Conservation (phyloP, 2,113 vertebrate species). For the Tamias sibiricus region DNA sequence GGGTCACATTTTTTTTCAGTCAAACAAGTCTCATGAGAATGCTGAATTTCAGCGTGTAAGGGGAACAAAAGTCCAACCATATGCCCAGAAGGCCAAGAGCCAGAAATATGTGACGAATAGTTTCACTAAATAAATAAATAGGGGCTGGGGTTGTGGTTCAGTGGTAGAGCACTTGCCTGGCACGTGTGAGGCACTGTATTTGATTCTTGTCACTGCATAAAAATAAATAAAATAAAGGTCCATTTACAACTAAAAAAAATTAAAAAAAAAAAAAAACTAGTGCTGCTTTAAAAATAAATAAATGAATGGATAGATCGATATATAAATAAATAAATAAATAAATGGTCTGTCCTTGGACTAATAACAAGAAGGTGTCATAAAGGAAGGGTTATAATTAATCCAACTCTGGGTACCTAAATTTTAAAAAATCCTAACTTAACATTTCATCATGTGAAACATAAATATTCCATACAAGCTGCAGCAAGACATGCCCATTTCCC, state of each 20-base stretch:
- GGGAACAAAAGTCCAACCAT: background rate
- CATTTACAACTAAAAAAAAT: no score
- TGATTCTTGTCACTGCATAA: no score
- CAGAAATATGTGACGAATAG: background rate
- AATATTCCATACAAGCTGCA: background rate
- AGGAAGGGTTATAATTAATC: background rate
- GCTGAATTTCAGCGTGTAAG: background rate
- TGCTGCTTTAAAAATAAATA: no score
- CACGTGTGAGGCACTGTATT: no score
- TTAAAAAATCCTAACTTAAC: background rate
- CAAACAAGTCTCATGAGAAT: background rate
- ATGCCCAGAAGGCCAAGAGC: background rate
- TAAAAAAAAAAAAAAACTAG: no score
- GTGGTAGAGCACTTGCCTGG: no score
- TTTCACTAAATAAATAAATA: background rate
- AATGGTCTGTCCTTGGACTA: background rate
- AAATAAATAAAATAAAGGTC: no score
- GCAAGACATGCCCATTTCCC: background rate
- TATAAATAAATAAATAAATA: no score
- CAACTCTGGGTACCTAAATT: background rate
- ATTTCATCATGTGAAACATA: background rate
- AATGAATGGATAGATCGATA: no score
- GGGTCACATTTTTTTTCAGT: background rate
- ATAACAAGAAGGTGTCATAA: constrained; percentile 35
- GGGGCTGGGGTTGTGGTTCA: background rate